Evolutionary conservation across 2,797 vertebrate genomes (phyloP).

Genomic region (Atherinosoma microstoma): DNA sequence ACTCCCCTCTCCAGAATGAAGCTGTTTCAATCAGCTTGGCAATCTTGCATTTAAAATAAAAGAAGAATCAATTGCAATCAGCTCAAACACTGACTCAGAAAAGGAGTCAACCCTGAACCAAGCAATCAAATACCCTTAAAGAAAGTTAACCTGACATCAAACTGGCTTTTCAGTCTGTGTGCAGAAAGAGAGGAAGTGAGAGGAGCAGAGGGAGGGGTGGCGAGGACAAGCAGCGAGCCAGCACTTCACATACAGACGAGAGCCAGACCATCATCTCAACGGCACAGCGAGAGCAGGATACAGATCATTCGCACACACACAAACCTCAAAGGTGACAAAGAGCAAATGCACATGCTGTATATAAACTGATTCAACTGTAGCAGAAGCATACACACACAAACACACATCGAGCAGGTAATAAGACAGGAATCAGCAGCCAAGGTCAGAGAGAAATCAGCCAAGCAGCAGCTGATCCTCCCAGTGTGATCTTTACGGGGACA

Average conservation of each 20-base stretch:
- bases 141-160: conserved; percentile 64
- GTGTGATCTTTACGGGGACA: conserved; percentile 39
- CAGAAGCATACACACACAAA: conserved; percentile 1
- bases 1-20: conserved; percentile 28
- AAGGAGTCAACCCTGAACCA: conserved; percentile 27
- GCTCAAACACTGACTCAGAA: conserved; percentile 39
- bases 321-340: conserved; percentile 30
- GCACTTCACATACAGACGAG: conserved; percentile 29
- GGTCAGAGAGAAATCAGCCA: conserved; percentile 50
- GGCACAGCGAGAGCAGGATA: conserved; percentile 50
- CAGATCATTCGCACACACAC: conserved; percentile 9
- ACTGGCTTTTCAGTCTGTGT: conserved; percentile 44
- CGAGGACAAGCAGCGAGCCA: conserved; percentile 52
- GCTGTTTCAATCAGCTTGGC: conserved; percentile 54
- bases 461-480: conserved; percentile 53
- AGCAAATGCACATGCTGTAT: conserved; percentile 19
- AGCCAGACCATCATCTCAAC: conserved; percentile 30
- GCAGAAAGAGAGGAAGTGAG: conserved; percentile 56
- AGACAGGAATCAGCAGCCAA: conserved; percentile 48
- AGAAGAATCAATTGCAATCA: conserved; percentile 68
- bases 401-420: conserved; percentile 44
- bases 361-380: conserved; percentile 1
- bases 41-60: conserved; percentile 30
- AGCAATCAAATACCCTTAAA: conserved; percentile 56
- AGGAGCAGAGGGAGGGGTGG: conserved; percentile 45